Conservation (phyloP, 2,113 vertebrate species). For the Phalacrocorax brasilianus region DNA sequence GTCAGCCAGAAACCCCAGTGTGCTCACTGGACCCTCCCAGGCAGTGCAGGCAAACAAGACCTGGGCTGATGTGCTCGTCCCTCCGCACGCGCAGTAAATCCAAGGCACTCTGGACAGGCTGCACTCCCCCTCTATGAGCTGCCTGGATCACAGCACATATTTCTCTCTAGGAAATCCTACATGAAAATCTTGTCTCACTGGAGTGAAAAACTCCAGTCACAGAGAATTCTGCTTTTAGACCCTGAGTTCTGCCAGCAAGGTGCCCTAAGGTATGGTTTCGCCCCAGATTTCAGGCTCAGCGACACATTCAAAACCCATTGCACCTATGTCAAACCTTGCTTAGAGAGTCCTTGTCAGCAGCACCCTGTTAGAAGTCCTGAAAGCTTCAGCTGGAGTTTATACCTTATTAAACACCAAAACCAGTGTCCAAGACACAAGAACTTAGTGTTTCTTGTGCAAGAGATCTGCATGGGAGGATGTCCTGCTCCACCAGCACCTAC, state of each 20-base stretch:
- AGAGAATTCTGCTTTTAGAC: neutral
- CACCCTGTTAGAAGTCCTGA: neutral
- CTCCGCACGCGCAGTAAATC: neutral
- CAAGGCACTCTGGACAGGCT: neutral
- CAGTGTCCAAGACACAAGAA: neutral
- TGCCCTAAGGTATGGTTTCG: neutral
- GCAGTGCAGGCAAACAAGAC: rapidly evolving
- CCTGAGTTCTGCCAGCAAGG: neutral
- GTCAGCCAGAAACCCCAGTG: neutral
- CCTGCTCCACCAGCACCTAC: neutral
- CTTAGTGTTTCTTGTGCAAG: neutral
- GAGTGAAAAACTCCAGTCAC: neutral
- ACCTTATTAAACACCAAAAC: neutral
- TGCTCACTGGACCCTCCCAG: neutral
- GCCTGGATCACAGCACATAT: neutral
- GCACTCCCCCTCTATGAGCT: neutral
- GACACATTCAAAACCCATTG: neutral
- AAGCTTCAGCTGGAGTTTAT: neutral
- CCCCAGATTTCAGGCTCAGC: neutral
- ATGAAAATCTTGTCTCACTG: neutral
- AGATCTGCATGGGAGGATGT: neutral
- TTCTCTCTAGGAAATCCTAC: neutral
- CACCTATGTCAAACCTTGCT: neutral
- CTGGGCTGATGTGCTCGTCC: rapidly evolving
- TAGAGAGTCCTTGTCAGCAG: rapidly evolving